Evolutionary conservation across 1,140 invertebrate genomes (phyloP).

Genomic region (Oscheius sp.): DNA sequence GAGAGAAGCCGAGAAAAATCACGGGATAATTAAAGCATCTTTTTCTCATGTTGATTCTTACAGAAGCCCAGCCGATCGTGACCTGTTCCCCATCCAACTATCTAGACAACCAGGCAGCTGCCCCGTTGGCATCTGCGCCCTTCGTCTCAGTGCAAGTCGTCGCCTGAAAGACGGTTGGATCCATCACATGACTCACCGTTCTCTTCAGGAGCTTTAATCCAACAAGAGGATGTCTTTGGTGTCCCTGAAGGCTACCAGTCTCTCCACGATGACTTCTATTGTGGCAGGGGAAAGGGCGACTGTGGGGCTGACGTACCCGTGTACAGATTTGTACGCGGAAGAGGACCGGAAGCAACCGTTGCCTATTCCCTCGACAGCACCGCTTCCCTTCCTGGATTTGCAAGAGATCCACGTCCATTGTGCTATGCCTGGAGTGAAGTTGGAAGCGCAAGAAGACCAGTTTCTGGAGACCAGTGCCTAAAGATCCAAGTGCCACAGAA

Average conservation of each 20-base stretch:
- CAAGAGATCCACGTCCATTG: background rate
- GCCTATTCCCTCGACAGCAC: background rate
- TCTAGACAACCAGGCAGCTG: background rate
- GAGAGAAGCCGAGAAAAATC: no score
- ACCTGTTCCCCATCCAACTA: background rate
- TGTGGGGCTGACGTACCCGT: background rate
- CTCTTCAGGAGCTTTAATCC: background rate
- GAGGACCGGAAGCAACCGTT: background rate
- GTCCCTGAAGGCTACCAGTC: background rate
- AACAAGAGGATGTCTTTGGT: background rate
- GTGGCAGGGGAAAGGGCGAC: background rate
- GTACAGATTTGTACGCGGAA: background rate
- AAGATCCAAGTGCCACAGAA: background rate
- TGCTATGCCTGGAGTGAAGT: constrained; percentile 1
- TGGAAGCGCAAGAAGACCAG: background rate
- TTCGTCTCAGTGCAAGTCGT: background rate
- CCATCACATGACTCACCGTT: background rate
- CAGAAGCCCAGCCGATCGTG: background rate
- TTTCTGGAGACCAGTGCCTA: background rate
- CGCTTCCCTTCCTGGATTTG: background rate
- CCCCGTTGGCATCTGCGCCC: background rate
- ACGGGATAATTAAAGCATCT: background rate
- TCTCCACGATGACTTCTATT: background rate
- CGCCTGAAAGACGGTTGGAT: background rate
- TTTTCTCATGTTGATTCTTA: background rate